Evolutionary conservation across 2,113 vertebrate genomes (phyloP), one percentile per base, ranked within the genome.

Genomic region (Aldabrachelys gigantea): DNA sequence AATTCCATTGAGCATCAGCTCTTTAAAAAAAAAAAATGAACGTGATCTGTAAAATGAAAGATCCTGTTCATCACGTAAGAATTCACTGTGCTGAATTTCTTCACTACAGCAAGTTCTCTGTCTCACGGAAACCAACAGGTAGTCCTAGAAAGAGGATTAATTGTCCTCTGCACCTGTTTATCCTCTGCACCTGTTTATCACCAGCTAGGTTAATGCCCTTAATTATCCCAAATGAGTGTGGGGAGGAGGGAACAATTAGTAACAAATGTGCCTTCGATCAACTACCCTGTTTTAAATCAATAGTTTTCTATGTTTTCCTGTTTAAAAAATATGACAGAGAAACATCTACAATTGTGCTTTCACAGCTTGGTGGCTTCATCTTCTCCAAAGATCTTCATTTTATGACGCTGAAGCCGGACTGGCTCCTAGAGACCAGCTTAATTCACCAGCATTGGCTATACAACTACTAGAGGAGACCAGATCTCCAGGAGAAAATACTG

Each of bases 131-230:
- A 53, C 52, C 56, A 87, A 88, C 29, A 52, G 1, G 76, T 92
- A 89, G 19, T 81, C 90, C 78, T 0, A 0, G 83, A 96, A 97
- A 88, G 2, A 84, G 25, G 72, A 80, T 72, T 75, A 89, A 91
- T 85, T 96, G 21, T 89, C 96, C 80, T 72, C 78, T 84, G 82
- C 80, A 89, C 80, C 90, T 96, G 90, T 57, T 86, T 47, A 72
- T 84, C 53, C 80, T 72, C 78, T 84, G 82, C 80, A 89, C 80
- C 90, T 96, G 90, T 57, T 86, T 47, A 72, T 84, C 53, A 4
- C 1, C 93, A 95, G 85, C 89, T 96, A 85, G 1, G 1, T 31
- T 76, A 38, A 79, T 94, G 87, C 49, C 62, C 38, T 56, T 84
- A 76, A 92, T 89, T 95, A 50, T 85, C 88, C 87, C 92, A 95